A percentile compares a stretch with the other conserved stretches of the same genome.
Evolutionary conservation across 2,113 vertebrate species (phyloP).

Genomic region (Gopherus flavomarginatus): DNA sequence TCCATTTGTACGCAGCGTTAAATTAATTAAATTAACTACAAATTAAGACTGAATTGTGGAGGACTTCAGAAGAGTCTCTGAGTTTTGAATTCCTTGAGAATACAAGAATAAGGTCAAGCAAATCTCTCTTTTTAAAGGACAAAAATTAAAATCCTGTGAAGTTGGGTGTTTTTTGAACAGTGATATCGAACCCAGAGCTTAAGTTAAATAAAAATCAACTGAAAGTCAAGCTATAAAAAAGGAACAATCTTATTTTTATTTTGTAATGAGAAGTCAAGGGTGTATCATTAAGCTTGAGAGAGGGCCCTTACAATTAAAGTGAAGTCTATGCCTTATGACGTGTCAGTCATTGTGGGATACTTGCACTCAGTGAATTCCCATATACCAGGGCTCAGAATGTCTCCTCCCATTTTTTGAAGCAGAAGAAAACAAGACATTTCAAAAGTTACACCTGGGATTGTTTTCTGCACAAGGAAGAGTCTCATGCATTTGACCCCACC

Average conservation of each 20-base stretch:
- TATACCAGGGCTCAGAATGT: constrained; percentile 49
- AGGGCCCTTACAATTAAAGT: constrained; percentile 29
- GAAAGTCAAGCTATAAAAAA: constrained; percentile 5
- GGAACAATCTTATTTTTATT: neutral
- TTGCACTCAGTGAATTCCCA: constrained; percentile 79
- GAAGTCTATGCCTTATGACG: neutral
- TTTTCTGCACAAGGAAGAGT: neutral
- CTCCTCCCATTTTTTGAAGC: constrained; percentile 71
- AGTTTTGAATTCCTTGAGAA: constrained; percentile 58
- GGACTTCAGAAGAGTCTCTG: constrained; percentile 60
- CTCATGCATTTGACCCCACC: neutral
- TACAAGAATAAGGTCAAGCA: constrained; percentile 1
- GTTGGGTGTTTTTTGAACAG: neutral
- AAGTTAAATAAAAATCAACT: neutral
- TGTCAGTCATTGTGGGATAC: constrained; percentile 79
- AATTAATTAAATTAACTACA: constrained; percentile 70
- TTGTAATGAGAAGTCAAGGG: constrained; percentile 19
- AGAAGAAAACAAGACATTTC: constrained; percentile 25
- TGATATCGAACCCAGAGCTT: neutral
- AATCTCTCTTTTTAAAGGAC: constrained; percentile 49
- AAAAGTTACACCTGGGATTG: constrained; percentile 46
- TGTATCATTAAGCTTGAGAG: constrained; percentile 10
- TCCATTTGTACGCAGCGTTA: constrained; percentile 60
- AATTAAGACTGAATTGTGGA: constrained; percentile 73
- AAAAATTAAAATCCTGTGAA: constrained; percentile 20